Evolutionary conservation across 2,113 vertebrate species (phyloP), one percentile per base, ranked within the genome.

Genomic region (pig (Sus scrofa)): DNA sequence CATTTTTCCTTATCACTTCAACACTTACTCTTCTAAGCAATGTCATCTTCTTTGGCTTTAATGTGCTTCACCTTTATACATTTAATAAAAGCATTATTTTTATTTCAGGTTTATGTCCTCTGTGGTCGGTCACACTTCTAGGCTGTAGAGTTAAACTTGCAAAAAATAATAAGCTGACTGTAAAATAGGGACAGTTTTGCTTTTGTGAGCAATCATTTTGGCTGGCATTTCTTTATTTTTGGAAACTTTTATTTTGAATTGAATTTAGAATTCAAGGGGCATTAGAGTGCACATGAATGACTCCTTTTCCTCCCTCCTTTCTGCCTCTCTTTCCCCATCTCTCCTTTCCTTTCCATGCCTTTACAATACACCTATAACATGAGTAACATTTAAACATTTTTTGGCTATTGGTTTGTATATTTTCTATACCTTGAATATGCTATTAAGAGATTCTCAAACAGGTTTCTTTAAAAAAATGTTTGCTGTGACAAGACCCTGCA

Each of bases 1-100:
- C 96, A 97, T 98, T 98, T 98, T 97, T 98, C 96, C 97, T 97
- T 95, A 97, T 98, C 32, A 90, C 93, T 97, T 97, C 92, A 94
- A 92, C 44, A 98, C 96, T 94, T 81, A 58, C 63, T 97, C 50
- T 70, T 79, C 84, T 98, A 34, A 91, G 96, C 98, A 98, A 81
- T 97, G 97, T 98, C 97, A 97, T 67, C 88, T n/a, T 79, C 88
- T 91, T 94, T 52, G 73, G 86, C 30, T 88, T 62, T 94, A 92
- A 84, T 82, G 78, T 7, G 56, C 78, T 94, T 97, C 94, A 98
- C 97, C 96, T 98, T 97, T 95, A 56, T 71, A 70, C 71, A 63
- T 50, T 86, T 94, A 95, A 86, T 54, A 96, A 95, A 95, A 20
- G 30, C 52, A 68, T 95, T 91, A 77, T 96, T 97, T 84, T 96